A percentile compares a stretch with the other conserved stretches of the same genome.
Evolutionary conservation across 64 coral and sea anemone genomes (phyloP).

Genomic region (Pocillopora damicornis): DNA sequence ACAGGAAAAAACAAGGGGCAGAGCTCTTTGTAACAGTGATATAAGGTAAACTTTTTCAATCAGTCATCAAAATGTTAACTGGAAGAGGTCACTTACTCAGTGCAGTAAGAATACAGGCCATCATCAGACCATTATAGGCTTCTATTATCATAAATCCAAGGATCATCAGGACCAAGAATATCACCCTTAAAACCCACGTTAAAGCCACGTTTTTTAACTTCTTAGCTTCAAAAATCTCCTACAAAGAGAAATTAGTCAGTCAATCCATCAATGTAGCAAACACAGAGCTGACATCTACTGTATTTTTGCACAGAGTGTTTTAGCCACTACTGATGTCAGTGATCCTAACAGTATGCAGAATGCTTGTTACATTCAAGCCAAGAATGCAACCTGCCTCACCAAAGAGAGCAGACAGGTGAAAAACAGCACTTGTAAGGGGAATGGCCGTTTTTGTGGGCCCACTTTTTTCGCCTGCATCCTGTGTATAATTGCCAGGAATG

Average conservation of each 20-base stretch:
- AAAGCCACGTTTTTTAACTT: slow-evolving; percentile 68
- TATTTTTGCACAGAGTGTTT: neutral
- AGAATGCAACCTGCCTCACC: no score
- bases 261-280: neutral
- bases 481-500: no score
- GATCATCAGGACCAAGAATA: slow-evolving; percentile 83
- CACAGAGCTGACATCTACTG: neutral
- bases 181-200: slow-evolving; percentile 83
- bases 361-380: no score
- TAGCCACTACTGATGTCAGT: no score
- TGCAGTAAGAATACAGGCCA: slow-evolving; percentile 64
- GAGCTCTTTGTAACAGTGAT: neutral
- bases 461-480: no score
- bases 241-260: neutral
- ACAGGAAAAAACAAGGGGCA: slow-evolving; percentile 40
- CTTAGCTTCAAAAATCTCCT: slow-evolving; percentile 97
- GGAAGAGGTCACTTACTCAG: slow-evolving; percentile 54
- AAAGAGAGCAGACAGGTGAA: no score
- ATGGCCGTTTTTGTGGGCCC: no score
- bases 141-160: no score
- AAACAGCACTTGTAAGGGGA: no score
- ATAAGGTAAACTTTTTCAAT: neutral
- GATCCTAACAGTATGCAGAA: no score
- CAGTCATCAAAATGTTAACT: neutral
- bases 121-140: no score